Evolutionary conservation across 2,113 vertebrate genomes (phyloP), one percentile per base, ranked within the genome.

Genomic region (Myotis davidii): DNA sequence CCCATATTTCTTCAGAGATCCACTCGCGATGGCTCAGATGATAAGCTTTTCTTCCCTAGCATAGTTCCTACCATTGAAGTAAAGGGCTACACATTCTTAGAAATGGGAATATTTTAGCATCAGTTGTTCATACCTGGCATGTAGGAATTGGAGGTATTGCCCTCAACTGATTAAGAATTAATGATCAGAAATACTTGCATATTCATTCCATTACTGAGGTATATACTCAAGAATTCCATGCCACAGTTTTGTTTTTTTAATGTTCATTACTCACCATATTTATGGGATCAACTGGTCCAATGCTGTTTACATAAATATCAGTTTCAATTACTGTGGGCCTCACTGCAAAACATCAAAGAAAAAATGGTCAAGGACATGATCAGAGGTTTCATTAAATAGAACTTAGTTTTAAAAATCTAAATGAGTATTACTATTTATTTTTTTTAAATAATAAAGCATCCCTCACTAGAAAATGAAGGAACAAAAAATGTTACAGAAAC

Each of bases 231-330:
- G 37, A 45, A 50, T 83, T 84, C 37, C 85, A 74, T 88, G 13
- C 72, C 16, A 52, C 18, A 76, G 45, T 76, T 50, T 10, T 32
- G 27, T 11, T 32, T 86, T 96, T 96, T 74, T 84, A 96, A 84
- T 85, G 97, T 72, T 94, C 11, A 79, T 87, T 91, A 98, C 99
- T 99, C 97, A 99, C 99, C 99, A 99, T 99, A 96, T 99, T 99
- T 96, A 99, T 99, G 72, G 99, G 99, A 98, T 99, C 99, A 59
- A 99, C 99, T 39, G 99, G 99, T 96, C 99, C 99, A 81, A 99
- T 99, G 97, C 99, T 99, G 98, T 99, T 99, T 90, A 99, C 99
- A 90, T 99, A 99, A 89, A 99, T 99, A 14, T 99, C 99, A 86
- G 99, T 99, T 99, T 99, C 99, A 96, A 99, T 99, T 97, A 99